phyloP scores from a whole-genome alignment of 2,888 invertebrate genomes.

The Drosophila hamatofila region DNA sequence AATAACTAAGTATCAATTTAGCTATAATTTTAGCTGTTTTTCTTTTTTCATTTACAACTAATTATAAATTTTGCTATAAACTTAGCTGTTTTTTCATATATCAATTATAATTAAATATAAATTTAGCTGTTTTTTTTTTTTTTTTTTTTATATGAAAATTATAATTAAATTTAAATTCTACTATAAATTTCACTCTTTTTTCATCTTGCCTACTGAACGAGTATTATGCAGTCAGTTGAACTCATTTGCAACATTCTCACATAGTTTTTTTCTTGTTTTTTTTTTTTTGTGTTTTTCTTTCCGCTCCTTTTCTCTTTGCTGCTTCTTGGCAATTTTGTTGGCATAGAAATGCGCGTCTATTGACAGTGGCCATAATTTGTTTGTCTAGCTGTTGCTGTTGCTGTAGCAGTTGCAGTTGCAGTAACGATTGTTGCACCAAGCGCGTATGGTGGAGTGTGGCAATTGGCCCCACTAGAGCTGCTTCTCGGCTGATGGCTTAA shows the following conservation, averaged over 20 bases:
- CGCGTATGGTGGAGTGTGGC: slow-evolving; percentile 32
- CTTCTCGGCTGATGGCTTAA: slow-evolving; percentile 75
- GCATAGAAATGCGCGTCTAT: slow-evolving; percentile 75
- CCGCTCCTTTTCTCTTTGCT: slow-evolving; percentile 8
- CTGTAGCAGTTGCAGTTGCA: slow-evolving; percentile 6
- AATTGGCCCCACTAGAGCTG: slow-evolving; percentile 45
- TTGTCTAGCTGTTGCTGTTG: slow-evolving; percentile 69
- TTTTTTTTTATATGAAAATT: too few species aligned
- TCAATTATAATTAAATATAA: not conserved
- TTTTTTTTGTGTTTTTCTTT: slow-evolving; percentile 14
- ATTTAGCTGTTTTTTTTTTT: not conserved
- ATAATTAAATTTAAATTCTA: too few species aligned
- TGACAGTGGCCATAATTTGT: slow-evolving; percentile 82
- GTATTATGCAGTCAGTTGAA: not conserved
- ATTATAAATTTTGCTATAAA: too few species aligned
- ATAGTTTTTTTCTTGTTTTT: not conserved
- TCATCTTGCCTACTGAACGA: not conserved
- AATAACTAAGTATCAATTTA: too few species aligned
- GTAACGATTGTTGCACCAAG: not conserved
- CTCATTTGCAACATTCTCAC: not conserved
- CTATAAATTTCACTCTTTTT: not conserved
- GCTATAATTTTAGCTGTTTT: too few species aligned
- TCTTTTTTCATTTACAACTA: too few species aligned
- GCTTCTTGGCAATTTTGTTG: slow-evolving; percentile 65
- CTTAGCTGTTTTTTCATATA: too few species aligned